A percentile compares a stretch with the other conserved stretches of the same genome.
These are phyloP conservation scores for Leuciscus idus DNA, from an alignment of 2,113 vertebrate genomes.

Conservation along the genomic window DNA sequence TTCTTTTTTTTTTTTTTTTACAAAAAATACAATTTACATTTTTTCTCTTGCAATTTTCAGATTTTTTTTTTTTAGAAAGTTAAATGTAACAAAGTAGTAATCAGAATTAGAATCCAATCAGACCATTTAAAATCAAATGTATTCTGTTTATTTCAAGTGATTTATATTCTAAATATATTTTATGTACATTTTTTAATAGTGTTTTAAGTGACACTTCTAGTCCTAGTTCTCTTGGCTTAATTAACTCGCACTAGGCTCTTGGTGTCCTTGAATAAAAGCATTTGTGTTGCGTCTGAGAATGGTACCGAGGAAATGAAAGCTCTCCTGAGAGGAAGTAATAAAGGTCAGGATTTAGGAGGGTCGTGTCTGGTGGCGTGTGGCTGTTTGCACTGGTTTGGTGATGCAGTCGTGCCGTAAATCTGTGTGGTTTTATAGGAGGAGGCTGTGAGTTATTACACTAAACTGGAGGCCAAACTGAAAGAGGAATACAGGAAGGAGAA, in stretches of 20 bases:
- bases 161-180: no score
- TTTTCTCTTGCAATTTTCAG: no score
- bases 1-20: no score
- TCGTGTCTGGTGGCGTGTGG: neutral
- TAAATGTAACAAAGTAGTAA: no score
- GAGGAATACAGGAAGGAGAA: constrained; percentile 95
- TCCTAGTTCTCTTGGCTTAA: neutral
- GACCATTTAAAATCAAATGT: no score
- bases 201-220: neutral
- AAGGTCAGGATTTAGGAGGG: neutral
- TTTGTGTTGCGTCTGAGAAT: neutral
- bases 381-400: neutral
- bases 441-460: constrained; percentile 92
- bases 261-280: neutral
- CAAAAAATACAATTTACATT: no score
- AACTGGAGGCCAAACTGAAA: constrained; percentile 90
- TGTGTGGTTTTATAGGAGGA: constrained; percentile 81
- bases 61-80: no score
- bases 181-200: no score
- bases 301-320: neutral
- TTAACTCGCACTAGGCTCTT: neutral
- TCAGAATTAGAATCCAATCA: no score
- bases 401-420: neutral
- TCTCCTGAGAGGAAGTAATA: neutral
- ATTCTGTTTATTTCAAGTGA: no score